Percentiles rank a stretch among this genome's conserved stretches.
phyloP scores from a whole-genome alignment of 2,888 invertebrate genomes.

The Anoplius nigerrimus region DNA sequence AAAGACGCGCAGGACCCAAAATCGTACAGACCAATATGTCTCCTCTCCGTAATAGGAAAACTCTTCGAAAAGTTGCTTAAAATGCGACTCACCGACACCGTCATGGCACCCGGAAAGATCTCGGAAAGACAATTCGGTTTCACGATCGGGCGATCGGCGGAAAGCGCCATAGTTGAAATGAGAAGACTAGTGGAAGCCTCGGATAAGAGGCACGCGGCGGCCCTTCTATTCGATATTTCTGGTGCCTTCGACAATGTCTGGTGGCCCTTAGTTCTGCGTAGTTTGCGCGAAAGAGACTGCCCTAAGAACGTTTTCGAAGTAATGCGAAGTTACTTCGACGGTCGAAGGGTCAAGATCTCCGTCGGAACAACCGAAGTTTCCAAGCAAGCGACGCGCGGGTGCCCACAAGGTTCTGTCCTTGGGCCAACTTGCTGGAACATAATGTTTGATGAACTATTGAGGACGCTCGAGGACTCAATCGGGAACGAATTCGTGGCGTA shows the following conservation, averaged over 20 bases:
- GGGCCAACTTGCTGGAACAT: constrained; percentile 35
- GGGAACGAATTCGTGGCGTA: constrained; percentile 23
- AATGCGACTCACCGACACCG: not conserved
- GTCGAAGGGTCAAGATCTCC: constrained; percentile 10
- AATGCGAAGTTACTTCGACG: constrained; percentile 4
- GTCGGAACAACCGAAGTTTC: constrained; percentile 13
- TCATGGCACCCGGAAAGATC: not conserved
- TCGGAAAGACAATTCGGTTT: not conserved
- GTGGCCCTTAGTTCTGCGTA: not conserved
- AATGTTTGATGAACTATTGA: constrained; percentile 18
- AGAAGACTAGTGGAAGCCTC: not conserved
- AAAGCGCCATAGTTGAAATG: not conserved
- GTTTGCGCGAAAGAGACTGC: constrained; percentile 1
- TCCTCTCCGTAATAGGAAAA: constrained; percentile 1
- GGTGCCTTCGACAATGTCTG: not conserved
- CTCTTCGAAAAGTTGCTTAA: not conserved
- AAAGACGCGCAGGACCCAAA: not conserved
- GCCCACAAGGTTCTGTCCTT: constrained; percentile 40
- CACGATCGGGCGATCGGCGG: not conserved
- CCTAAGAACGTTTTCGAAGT: constrained; percentile 26
- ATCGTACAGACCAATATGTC: not conserved
- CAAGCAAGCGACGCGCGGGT: constrained; percentile 25
- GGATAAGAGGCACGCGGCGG: not conserved
- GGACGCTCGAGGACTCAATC: not conserved
- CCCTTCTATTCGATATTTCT: not conserved